Percentiles rank a stretch among this genome's conserved stretches.
phyloP scores from a whole-genome alignment of 2,113 vertebrate genomes.

The Cacatua alba region DNA sequence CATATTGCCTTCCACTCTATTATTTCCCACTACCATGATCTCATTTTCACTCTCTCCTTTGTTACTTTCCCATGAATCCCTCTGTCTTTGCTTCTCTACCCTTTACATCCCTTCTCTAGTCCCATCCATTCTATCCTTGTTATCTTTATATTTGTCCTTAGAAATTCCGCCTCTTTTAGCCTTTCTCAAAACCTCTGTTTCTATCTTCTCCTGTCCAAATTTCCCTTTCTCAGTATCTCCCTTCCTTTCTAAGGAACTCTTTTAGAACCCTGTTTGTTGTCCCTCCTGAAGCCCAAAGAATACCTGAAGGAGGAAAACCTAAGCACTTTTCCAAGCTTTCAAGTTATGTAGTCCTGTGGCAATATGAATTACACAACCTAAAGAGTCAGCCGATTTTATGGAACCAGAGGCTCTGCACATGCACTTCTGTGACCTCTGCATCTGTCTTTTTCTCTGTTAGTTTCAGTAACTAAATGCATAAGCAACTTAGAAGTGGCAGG shows the following conservation, averaged over 20 bases:
- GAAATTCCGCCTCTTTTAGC: neutral
- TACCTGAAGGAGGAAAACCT: neutral
- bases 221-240: neutral
- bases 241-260: neutral
- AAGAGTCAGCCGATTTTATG: neutral
- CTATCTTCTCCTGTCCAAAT: neutral
- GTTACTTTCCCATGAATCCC: neutral
- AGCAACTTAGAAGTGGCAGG: neutral
- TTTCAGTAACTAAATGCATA: neutral
- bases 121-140: neutral
- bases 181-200: neutral
- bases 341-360: neutral
- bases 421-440: neutral
- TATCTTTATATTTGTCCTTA: neutral
- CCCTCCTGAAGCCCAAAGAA: neutral
- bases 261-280: neutral
- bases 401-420: neutral
- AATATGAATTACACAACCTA: neutral
- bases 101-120: neutral
- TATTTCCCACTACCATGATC: neutral
- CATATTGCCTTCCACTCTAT: neutral
- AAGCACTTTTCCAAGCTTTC: neutral
- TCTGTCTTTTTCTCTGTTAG: neutral
- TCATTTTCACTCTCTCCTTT: neutral
- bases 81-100: neutral